Evolutionary conservation across 1,140 invertebrate genomes (phyloP), one percentile per base, ranked within the genome.

Genomic region (Drosophila orena): DNA sequence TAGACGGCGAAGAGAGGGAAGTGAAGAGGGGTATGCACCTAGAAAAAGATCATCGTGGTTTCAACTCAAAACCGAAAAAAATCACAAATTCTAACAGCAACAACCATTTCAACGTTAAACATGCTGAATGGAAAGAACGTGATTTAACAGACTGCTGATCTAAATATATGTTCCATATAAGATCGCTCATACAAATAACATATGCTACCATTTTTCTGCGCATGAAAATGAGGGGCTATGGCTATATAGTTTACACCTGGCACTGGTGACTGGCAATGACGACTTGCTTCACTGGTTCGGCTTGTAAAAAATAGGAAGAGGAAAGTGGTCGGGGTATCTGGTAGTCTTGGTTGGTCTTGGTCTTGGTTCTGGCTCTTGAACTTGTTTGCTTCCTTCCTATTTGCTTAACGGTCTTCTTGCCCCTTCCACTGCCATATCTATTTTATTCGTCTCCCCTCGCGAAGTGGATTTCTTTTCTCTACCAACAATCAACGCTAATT

Each of bases 361-460:
- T 81, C 66, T 74, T 81, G 54, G 69, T 74, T 64, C 55, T 76
- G 70, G 73, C 60, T 77, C 81, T 81, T 65, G 75, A 53, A 79
- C 52, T 70, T 62, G 77, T 84, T 58, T 62, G 69, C 88, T 88
- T 89, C 84, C 84, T 88, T 88, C 85, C 84, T 89, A 88, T 88
- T 89, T 89, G 77, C 79, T 70, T 88, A 88, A 88, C 84, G 84
- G 84, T 56, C 47, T 11, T 38, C 37, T 14, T 2, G 4, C 37
- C 11, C 37, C 37, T 35, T 30, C 24, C 14, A 22, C 22, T 27
- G 15, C 15, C 24, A 7, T 38, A 40, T 37, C 35, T 75, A 24
- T 27, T 43, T 24, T 52, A 34, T 34, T 30, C 35, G 40, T 24
- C 57, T 42, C 47, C 20, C 15, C 22, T 34, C 14, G 35, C n/a